Percentiles rank a stretch among this genome's conserved stretches.
These are phyloP conservation scores for Dilophus febrilis DNA, from an alignment of 2,888 invertebrate genomes.

Conservation along the genomic window DNA sequence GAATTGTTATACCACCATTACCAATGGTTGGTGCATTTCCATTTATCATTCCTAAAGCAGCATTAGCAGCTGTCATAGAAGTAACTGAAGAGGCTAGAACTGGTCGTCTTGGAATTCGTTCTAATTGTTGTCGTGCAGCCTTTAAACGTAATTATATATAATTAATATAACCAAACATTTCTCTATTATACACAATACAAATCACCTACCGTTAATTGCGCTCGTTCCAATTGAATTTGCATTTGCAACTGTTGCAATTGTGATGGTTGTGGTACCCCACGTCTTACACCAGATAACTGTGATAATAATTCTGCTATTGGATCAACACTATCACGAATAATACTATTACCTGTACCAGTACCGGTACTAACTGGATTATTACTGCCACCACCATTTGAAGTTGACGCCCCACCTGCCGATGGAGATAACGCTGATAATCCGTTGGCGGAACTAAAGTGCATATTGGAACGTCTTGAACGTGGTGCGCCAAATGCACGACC, in stretches of 20 bases:
- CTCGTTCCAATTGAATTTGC: slow-evolving; percentile 81
- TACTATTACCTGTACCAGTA: slow-evolving; percentile 17
- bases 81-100: slow-evolving; percentile 25
- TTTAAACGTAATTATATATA: slow-evolving; percentile 20
- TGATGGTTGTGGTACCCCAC: slow-evolving; percentile 43
- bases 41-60: not conserved
- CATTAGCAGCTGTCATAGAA: slow-evolving; percentile 1
- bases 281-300: slow-evolving; percentile 84
- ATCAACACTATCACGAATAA: slow-evolving; percentile 80
- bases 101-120: slow-evolving; percentile 70
- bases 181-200: too few relatives aligned
- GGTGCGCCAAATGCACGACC: slow-evolving; percentile 56
- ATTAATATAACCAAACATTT: too few relatives aligned
- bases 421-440: slow-evolving; percentile 75
- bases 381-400: too few relatives aligned
- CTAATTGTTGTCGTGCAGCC: slow-evolving; percentile 77
- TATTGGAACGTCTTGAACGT: slow-evolving; percentile 74
- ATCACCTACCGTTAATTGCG: slow-evolving; percentile 53
- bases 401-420: slow-evolving; percentile 25
- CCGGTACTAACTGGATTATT: not conserved
- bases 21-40: not conserved
- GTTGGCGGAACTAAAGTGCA: slow-evolving; percentile 85
- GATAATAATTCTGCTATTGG: slow-evolving; percentile 92
- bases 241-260: slow-evolving; percentile 88
- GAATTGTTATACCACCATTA: too few relatives aligned